A percentile compares a stretch with the other conserved stretches of the same genome.
Evolutionary conservation across 2,797 vertebrate species (phyloP).

Genomic region (Molothrus ater): DNA sequence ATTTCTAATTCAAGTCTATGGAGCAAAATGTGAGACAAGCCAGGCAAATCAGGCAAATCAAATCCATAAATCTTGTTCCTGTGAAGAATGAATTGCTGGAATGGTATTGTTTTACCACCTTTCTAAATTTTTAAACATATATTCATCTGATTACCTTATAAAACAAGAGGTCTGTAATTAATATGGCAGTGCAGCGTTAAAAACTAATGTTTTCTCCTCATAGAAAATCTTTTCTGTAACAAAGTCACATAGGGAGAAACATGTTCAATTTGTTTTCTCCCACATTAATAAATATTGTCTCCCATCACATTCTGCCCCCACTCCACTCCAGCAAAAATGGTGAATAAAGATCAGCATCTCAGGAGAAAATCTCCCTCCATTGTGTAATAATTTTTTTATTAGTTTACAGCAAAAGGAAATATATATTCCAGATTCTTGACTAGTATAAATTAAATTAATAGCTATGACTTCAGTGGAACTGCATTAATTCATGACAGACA

Average conservation of each 20-base stretch:
- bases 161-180: not conserved
- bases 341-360: not conserved
- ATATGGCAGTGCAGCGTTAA: not conserved
- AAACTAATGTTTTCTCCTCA: not conserved
- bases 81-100: not conserved
- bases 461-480: not conserved
- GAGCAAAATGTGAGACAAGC: not conserved
- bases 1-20: not conserved
- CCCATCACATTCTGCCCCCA: not conserved
- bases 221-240: not conserved
- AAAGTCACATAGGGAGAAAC: not conserved
- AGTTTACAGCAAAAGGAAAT: not conserved
- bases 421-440: not conserved
- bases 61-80: not conserved
- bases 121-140: not conserved
- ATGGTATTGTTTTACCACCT: not conserved
- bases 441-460: not conserved
- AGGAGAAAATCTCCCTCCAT: not conserved
- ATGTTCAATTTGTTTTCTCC: not conserved
- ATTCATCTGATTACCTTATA: not conserved
- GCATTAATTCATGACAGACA: not conserved
- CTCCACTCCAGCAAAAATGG: rapidly evolving
- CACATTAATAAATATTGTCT: not conserved
- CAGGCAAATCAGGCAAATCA: not conserved
- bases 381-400: not conserved